Percentiles rank a stretch among this genome's conserved stretches.
Conservation (phyloP, 2,888 invertebrate genomes). For the Nemotelus nigrinus region DNA sequence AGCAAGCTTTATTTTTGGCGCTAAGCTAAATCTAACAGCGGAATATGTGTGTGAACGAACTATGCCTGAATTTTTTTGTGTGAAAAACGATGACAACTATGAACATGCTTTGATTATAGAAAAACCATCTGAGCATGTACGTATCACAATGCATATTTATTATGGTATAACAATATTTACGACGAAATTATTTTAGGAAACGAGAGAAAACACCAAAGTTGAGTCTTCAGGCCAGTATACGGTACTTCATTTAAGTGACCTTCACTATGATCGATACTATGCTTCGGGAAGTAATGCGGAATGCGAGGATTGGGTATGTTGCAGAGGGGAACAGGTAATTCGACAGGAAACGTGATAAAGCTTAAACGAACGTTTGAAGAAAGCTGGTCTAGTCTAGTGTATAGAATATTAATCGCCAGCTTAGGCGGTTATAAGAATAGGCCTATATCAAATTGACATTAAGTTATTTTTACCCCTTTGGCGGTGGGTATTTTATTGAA, state of each 20-base stretch:
- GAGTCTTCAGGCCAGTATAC: slow-evolving; percentile 60
- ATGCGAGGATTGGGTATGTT: slow-evolving; percentile 77
- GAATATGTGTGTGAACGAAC: slow-evolving; percentile 69
- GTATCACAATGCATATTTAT: background rate
- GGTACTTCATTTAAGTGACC: slow-evolving; percentile 78
- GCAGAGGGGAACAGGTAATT: slow-evolving; percentile 46
- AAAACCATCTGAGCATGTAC: slow-evolving; percentile 55
- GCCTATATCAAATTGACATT: no score
- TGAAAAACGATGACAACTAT: slow-evolving; percentile 64
- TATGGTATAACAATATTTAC: no score
- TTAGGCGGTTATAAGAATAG: no score
- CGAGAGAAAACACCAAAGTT: background rate
- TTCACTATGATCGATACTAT: slow-evolving; percentile 80
- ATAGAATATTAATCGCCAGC: no score
- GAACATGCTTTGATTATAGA: slow-evolving; percentile 62
- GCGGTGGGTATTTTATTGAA: no score
- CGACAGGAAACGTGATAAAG: no score
- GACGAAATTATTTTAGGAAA: no score
- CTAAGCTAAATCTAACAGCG: slow-evolving; percentile 66
- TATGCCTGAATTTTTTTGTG: slow-evolving; percentile 65
- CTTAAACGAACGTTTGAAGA: no score
- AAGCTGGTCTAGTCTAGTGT: no score
- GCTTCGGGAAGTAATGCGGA: slow-evolving; percentile 71
- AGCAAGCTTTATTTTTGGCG: slow-evolving; percentile 69
- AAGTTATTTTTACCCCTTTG: no score